Conservation (phyloP, 2,888 invertebrate species). For the Leptopterna dolabrata region DNA sequence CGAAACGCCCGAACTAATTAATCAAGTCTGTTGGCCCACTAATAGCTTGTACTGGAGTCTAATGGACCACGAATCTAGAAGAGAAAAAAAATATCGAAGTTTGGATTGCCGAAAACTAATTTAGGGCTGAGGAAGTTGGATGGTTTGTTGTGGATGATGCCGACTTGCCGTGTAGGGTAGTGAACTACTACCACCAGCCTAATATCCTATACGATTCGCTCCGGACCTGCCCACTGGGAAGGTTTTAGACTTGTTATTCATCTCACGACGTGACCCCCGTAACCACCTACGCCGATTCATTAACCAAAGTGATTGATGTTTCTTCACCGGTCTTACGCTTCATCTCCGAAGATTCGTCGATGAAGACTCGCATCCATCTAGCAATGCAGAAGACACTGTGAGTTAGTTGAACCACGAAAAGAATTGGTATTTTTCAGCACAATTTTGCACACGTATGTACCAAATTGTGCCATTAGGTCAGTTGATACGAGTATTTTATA, state of each 20-base stretch:
- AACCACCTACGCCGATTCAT: slow-evolving; percentile 7
- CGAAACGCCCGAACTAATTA: background rate
- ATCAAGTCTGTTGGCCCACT: background rate
- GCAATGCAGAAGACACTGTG: no score
- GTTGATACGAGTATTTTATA: no score
- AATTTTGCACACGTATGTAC: no score
- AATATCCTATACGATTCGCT: slow-evolving; percentile 12
- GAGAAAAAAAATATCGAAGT: background rate
- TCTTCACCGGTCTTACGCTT: background rate
- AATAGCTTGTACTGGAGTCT: background rate
- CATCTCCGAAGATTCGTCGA: background rate
- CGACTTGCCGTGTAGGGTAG: background rate
- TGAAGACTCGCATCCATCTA: background rate
- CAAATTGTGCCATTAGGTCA: no score
- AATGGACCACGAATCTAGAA: no score
- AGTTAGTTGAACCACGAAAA: no score
- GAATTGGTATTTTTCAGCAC: no score
- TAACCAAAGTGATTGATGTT: background rate
- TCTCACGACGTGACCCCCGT: slow-evolving; percentile 5
- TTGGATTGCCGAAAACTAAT: background rate
- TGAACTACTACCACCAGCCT: slow-evolving; percentile 1
- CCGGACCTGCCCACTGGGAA: slow-evolving; percentile 29
- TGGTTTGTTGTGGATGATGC: background rate
- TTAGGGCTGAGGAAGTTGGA: background rate
- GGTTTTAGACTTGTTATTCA: slow-evolving; percentile 28